Conservation (phyloP, 2,888 invertebrate species). For the Rhabditoides inermis region DNA sequence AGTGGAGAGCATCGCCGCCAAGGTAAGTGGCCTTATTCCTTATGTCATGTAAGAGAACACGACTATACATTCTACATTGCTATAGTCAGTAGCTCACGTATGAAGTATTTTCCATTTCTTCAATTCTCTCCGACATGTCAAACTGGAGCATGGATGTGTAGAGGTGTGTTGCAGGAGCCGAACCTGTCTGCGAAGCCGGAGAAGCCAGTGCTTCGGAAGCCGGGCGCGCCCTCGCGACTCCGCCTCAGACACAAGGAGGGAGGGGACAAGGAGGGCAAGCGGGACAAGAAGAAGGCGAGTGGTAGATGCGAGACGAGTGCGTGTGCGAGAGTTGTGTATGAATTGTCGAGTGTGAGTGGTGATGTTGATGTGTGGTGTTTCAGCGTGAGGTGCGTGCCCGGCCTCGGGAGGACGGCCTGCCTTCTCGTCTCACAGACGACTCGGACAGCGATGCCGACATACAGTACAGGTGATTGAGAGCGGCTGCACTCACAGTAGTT, state of each 20-base stretch:
- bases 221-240: conserved; percentile 36
- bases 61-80: no score
- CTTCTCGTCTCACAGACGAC: conserved; percentile 30
- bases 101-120: no score
- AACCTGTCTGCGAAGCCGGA: conserved; percentile 54
- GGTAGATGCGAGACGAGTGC: neutral
- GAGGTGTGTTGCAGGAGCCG: conserved; percentile 48
- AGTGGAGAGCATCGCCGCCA: conserved; percentile 16
- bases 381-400: no score
- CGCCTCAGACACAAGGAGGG: conserved; percentile 8
- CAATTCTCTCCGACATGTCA: neutral
- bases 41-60: no score
- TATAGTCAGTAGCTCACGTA: no score
- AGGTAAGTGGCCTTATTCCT: neutral
- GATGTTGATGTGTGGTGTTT: no score
- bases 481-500: no score
- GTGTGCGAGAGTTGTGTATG: neutral
- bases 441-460: conserved; percentile 36
- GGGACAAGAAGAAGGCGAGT: conserved; percentile 1
- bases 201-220: conserved; percentile 53
- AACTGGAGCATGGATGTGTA: neutral
- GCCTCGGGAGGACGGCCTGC: conserved; percentile 13
- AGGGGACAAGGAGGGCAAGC: conserved; percentile 1
- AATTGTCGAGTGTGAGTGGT: no score
- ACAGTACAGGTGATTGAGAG: conserved; percentile 33